These are phyloP conservation scores for Rotaria magnacalcarata DNA, from an alignment of 2,888 invertebrate genomes.

Conservation along the genomic window DNA sequence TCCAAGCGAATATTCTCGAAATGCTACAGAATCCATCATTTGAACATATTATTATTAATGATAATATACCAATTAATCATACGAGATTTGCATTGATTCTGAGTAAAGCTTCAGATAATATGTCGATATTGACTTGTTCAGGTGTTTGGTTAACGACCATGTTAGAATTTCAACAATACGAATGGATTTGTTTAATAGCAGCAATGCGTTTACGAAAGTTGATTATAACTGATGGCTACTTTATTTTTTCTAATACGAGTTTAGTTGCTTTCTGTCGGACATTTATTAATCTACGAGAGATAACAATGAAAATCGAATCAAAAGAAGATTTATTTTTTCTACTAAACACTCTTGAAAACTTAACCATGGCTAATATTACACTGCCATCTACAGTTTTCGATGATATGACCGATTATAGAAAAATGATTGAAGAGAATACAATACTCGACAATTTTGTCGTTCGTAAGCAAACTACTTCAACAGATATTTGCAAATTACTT, in stretches of 20 bases:
- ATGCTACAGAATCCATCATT: neutral
- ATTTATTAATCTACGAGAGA: neutral
- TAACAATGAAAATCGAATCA: neutral
- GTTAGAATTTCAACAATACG: neutral
- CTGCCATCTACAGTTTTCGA: neutral
- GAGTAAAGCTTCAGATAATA: neutral
- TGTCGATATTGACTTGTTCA: neutral
- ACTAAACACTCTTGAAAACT: neutral
- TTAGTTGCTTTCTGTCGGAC: neutral
- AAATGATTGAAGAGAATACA: neutral
- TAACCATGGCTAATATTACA: neutral
- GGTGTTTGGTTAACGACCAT: neutral
- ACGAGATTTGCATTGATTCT: neutral
- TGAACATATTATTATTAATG: neutral
- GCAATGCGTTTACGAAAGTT: neutral
- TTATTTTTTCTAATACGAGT: neutral
- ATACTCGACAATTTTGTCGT: neutral
- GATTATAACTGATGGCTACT: neutral
- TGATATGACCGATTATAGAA: neutral
- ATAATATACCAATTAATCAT: neutral
- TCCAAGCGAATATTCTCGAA: neutral
- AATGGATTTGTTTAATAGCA: neutral
- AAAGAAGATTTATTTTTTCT: neutral
- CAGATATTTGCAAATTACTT: neutral
- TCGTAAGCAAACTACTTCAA: neutral